Base-by-base conservation (phyloP, 2,797 vertebrate species). In the Orestias chungarensis region DNA sequence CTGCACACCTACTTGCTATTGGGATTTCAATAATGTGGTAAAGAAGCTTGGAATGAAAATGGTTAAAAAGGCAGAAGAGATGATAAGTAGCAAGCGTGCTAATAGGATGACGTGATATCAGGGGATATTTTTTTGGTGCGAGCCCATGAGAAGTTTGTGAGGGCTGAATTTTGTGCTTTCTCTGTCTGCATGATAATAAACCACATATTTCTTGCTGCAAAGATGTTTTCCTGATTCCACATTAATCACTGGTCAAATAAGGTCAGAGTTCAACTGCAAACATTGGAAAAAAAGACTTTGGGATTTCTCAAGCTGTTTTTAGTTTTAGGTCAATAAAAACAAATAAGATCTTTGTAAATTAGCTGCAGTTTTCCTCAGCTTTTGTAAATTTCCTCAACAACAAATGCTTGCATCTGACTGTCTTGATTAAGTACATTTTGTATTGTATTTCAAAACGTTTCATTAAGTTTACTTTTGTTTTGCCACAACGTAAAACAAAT, bases 121-220 rank as follows among this genome's bases (percentile, higher is more conserved):
- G n/a, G 17, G 54, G 4, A 57, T 62, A 42, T 54, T 64, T 77
- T 70, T 82, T 29, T n/a, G 29, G 54, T 2, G 67, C 0, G 4
- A 47, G 79, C 71, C 81, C 75, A 70, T 61, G 14, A 71, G 31
- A 33, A 31, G 43, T 83, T 81, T 76, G 46, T 82, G 44, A 70
- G 64, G 81, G 80, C 88, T 91, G 87, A 88, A n/a, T 91, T 87
- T 86, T 85, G 74, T 80, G 75, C 49, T 61, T 91, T 91, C 92
- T 86, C 89, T 92, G 84, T 82, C 61, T 20, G 18, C 76, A 64
- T 80, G 78, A 83, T 61, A 86, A 79, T 84, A 89, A 88, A 86
- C 64, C 15, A 31, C 69, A 50, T 69, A 20, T 62, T 59, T 43
- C 64, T 73, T 1, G 1, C 70, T 88, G 69, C 88, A 71, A 84